Conservation (phyloP, 2,888 invertebrate genomes). For the Thymelicus acteon region DNA sequence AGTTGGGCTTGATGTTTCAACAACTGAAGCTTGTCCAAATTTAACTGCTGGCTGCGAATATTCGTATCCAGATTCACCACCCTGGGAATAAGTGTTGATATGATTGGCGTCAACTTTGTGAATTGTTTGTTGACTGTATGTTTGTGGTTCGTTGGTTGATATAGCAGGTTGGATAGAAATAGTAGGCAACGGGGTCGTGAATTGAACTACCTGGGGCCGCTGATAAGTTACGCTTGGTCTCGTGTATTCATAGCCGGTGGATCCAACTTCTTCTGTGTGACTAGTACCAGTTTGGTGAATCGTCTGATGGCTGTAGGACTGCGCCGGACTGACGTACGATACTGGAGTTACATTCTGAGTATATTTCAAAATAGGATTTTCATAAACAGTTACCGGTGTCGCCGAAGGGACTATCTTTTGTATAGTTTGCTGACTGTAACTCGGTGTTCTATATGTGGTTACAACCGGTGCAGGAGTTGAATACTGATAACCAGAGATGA, state of each 20-base stretch:
- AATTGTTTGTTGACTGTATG: constrained; percentile 64
- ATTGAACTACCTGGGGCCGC: constrained; percentile 46
- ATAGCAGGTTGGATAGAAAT: constrained; percentile 54
- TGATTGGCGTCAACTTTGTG: constrained; percentile 64
- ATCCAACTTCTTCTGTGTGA: constrained; percentile 13
- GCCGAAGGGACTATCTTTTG: constrained; percentile 64
- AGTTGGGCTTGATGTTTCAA: constrained; percentile 42
- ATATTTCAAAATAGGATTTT: constrained; percentile 73
- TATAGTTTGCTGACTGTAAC: constrained; percentile 64
- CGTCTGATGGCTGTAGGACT: constrained; percentile 25
- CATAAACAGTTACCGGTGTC: constrained; percentile 67
- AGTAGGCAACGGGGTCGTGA: constrained; percentile 58
- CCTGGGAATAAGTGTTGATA: constrained; percentile 57
- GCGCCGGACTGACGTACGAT: constrained; percentile 58
- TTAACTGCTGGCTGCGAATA: constrained; percentile 54
- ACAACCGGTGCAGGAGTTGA: constrained; percentile 42
- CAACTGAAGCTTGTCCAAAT: constrained; percentile 41
- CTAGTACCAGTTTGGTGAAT: constrained; percentile 14
- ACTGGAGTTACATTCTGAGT: constrained; percentile 66
- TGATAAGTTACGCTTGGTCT: constrained; percentile 50
- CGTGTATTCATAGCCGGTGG: constrained; percentile 34
- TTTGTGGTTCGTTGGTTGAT: constrained; percentile 66
- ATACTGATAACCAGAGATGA: constrained; percentile 40
- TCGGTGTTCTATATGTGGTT: constrained; percentile 63
- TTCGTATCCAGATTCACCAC: constrained; percentile 56